These are phyloP conservation scores for Apoda limacodes DNA, from an alignment of 2,888 invertebrate species.

Conservation along the genomic window DNA sequence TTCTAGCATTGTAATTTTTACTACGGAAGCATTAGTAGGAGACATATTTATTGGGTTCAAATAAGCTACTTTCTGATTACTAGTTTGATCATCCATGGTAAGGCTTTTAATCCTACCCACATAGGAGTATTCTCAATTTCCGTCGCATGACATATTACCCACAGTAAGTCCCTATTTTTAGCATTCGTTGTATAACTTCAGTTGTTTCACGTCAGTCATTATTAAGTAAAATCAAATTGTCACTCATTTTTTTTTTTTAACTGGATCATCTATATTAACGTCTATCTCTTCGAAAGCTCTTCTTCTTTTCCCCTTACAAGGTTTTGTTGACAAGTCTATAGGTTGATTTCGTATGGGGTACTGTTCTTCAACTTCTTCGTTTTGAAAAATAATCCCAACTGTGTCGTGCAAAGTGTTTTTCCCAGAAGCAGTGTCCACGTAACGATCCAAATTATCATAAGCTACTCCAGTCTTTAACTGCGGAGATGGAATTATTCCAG, in stretches of 20 bases:
- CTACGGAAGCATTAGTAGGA: slow-evolving; percentile 12
- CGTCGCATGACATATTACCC: slow-evolving; percentile 2
- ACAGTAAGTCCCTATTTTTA: slow-evolving; percentile 8
- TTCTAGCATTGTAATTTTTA: slow-evolving; percentile 21
- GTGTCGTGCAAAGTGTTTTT: slow-evolving; percentile 18
- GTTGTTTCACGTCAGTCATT: too few relatives aligned
- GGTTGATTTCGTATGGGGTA: too few relatives aligned
- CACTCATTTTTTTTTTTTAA: slow-evolving; percentile 8
- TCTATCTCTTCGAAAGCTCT: slow-evolving; percentile 10
- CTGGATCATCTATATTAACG: slow-evolving; percentile 6
- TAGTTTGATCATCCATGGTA: slow-evolving; percentile 3
- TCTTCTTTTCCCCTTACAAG: slow-evolving; percentile 9
- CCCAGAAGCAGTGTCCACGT: slow-evolving; percentile 13
- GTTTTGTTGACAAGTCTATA: slow-evolving; percentile 1
- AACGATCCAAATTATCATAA: slow-evolving; percentile 16
- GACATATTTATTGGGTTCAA: slow-evolving; percentile 16
- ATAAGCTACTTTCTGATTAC: slow-evolving; percentile 9
- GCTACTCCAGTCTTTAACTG: slow-evolving; percentile 20
- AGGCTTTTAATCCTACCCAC: slow-evolving; percentile 5
- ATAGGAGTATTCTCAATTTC: slow-evolving; percentile 2
- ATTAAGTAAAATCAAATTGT: slow-evolving; percentile 1
- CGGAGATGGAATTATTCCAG: slow-evolving; percentile 9
- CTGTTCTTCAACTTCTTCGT: slow-evolving; percentile 5
- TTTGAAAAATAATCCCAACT: slow-evolving; percentile 15
- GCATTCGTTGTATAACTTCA: too few relatives aligned